Base-by-base conservation (phyloP, 1,140 invertebrate genomes). In the Popillia japonica region DNA sequence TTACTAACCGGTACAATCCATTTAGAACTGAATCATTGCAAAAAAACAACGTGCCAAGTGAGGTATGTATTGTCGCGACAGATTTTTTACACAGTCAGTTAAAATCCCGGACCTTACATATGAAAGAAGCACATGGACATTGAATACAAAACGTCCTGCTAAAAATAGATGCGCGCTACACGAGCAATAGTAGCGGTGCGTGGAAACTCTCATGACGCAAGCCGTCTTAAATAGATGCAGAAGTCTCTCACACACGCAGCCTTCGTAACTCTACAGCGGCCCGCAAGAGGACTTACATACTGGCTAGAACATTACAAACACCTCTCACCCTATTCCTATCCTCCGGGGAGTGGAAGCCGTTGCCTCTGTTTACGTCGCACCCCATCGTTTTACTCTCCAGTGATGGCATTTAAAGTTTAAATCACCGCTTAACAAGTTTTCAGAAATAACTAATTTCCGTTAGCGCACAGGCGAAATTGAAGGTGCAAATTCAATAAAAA, bases 201-300 rank as follows among this genome's bases (percentile, higher is more conserved):
- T 27, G 61, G 61, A 68, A 68, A 68, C 61, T 68, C 61, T 68
- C 61, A 27, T 68, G 61, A 68, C 61, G 61, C 61, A 68, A 68
- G 61, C 17, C 61, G 61, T 68, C 61, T 68, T 68, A 68, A 68
- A 68, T 68, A 68, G 61, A 68, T 34, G 22, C 61, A 27, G 22
- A 68, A 68, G 61, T 27, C 22, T 68, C 61, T 17, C 48, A 17
- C 61, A 55, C 48, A 17, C n/a, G 6, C 61, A 11, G 61, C 61
- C 27, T 22, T 34, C 61, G 3, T 34, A 68, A 34, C 22, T 34
- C 22, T 20, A 11, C 61, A 68, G 22, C 1, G n/a, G 17, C 9
- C 61, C 61, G 20, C 22, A 23, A 22, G 27, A 22, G 22, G 22
- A 22, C 61, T 34, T 68, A 55, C 48, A 17, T 55, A 55, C 48